Conservation (phyloP, 2,113 vertebrate genomes). For the Etheostoma spectabile region DNA sequence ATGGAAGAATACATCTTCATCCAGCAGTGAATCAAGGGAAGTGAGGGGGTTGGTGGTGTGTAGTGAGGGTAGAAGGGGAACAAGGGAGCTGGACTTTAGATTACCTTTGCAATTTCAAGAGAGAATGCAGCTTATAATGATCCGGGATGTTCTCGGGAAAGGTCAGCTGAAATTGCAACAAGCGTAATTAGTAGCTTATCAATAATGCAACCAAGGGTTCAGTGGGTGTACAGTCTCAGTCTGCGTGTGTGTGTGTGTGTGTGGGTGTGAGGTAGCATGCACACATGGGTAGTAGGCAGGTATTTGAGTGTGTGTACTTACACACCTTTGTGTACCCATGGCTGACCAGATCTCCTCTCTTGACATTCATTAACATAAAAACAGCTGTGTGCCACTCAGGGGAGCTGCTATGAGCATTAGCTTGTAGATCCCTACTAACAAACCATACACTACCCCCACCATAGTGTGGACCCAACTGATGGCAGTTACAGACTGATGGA, state of each 20-base stretch:
- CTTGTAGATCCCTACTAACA: conserved; percentile 50
- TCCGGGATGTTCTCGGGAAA: conserved; percentile 81
- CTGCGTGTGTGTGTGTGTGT: conserved; percentile 25
- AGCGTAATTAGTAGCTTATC: conserved; percentile 84
- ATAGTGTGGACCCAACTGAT: conserved; percentile 39
- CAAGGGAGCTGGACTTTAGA: conserved; percentile 69
- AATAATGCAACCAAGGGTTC: conserved; percentile 82
- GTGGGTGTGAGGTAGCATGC: background rate
- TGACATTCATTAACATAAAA: conserved; percentile 75
- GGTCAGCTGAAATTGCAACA: conserved; percentile 84
- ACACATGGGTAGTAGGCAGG: background rate
- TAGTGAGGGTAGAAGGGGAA: conserved; percentile 10
- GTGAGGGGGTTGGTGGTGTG: background rate
- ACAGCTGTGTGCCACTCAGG: conserved; percentile 57
- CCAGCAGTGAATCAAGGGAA: conserved; percentile 24
- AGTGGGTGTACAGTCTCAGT: conserved; percentile 60
- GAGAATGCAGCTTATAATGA: conserved; percentile 80
- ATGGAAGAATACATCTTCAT: conserved; percentile 44
- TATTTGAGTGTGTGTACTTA: conserved; percentile 8
- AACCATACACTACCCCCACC: conserved; percentile 40
- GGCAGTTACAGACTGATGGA: conserved; percentile 52
- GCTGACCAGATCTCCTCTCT: conserved; percentile 58
- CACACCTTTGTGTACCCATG: conserved; percentile 45
- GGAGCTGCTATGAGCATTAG: conserved; percentile 59
- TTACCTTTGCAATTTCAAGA: conserved; percentile 79